Conservation (phyloP, 1,140 invertebrate species). For the Cotesia chilonis region DNA sequence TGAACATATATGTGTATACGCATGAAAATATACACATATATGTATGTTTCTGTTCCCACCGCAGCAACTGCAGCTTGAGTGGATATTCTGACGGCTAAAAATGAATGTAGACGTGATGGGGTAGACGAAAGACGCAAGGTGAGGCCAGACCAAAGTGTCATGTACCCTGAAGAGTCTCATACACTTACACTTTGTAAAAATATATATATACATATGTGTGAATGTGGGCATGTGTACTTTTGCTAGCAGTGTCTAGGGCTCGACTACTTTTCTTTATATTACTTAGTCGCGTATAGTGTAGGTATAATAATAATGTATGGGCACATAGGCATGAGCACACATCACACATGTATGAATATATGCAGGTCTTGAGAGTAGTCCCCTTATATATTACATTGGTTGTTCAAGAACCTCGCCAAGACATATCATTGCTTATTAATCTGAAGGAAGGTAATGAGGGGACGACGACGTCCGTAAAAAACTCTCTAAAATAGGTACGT, state of each 20-base stretch:
- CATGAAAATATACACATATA: not conserved
- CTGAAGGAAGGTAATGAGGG: slow-evolving; percentile 29
- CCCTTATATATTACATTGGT: not conserved
- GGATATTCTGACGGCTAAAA: not conserved
- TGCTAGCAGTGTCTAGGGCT: too few species aligned
- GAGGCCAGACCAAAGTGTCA: slow-evolving; percentile 20
- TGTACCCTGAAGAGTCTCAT: slow-evolving; percentile 20
- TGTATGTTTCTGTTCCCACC: slow-evolving; percentile 20
- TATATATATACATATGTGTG: too few species aligned
- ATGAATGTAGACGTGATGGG: slow-evolving; percentile 29
- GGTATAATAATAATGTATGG: too few species aligned
- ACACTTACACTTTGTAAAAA: not conserved
- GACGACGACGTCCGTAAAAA: slow-evolving; percentile 14
- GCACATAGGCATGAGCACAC: too few species aligned
- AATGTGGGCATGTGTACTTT: too few species aligned
- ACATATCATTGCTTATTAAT: slow-evolving; percentile 32
- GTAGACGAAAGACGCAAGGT: slow-evolving; percentile 10
- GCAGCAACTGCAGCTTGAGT: not conserved
- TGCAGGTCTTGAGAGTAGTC: too few species aligned
- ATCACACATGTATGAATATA: too few species aligned
- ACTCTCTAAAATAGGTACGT: too few species aligned
- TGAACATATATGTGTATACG: too few species aligned
- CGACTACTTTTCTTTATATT: not conserved
- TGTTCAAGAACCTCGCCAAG: not conserved
- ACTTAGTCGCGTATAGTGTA: not conserved